Base-by-base conservation (phyloP, 2,113 vertebrate genomes). In the Alethe castanea region DNA sequence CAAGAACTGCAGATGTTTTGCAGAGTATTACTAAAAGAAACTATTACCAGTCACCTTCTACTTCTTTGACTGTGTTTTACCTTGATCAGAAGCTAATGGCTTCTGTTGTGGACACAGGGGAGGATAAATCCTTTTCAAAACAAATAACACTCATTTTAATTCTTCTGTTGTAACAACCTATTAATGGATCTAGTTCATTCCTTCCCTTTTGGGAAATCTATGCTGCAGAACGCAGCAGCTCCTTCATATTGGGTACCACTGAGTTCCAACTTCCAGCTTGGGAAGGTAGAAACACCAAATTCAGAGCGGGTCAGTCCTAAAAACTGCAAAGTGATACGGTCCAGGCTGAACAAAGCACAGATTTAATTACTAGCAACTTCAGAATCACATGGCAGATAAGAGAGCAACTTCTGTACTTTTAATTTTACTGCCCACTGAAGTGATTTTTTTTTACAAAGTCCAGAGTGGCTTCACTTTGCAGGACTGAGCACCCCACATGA, bases 161-260 rank as follows among this genome's bases (percentile, higher is more conserved):
- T 91, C 44, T 78, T 78, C 25, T 57, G 45, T 92, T 12, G 3
- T 88, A 86, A 73, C 23, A 72, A 50, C 0, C 1, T 47, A 50
- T 91, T 95, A 94, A 91, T 71, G 77, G 47, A 86, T 83, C 74
- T 81, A 84, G 45, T 93, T 86, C 47, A 64, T 40, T 31, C 47
- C 22, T 69, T 80, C 59, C 35, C 67, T 90, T 67, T 53, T 22
- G 74, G 70, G 59, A 90, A 89, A 82, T 22, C 11, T 0, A 0
- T 44, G 9, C 9, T 47, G 19, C 36, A 44, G 38, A 72, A 31
- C 0, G 3, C 0, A 0, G 23, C 40, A 70, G 29, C 59, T 93
- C 44, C 23, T 0, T 1, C 0, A 0, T 5, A 0, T 11, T 1
- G 0, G 11, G 40, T 50, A 22, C 19, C 19, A 53, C 12, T 14